Conservation (phyloP, 2,888 invertebrate species). For the Teinopalpus imperialis region DNA sequence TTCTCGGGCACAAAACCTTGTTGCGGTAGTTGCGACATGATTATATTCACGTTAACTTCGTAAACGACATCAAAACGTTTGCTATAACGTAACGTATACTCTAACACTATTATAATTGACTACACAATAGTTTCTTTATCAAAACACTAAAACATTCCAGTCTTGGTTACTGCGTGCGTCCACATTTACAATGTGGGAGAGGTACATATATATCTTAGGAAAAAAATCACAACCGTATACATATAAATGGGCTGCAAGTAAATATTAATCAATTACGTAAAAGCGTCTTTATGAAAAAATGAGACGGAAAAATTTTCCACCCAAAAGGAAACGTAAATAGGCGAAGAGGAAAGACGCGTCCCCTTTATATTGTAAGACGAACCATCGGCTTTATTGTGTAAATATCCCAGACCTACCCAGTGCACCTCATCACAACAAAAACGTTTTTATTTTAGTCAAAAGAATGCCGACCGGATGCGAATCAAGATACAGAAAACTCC, state of each 20-base stretch:
- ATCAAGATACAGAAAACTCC: too few species aligned
- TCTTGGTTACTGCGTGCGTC: constrained; percentile 31
- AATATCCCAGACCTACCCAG: constrained; percentile 5
- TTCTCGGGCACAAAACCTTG: constrained; percentile 72
- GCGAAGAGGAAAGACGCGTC: constrained; percentile 3
- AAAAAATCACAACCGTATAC: constrained; percentile 68
- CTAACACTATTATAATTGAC: constrained; percentile 30
- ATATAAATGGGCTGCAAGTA: constrained; percentile 41
- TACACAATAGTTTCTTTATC: constrained; percentile 52
- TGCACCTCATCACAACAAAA: constrained; percentile 16
- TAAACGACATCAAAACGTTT: constrained; percentile 53
- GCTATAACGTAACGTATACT: constrained; percentile 29
- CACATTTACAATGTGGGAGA: constrained; percentile 40
- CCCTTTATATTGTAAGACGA: constrained; percentile 1
- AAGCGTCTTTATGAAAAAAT: neutral
- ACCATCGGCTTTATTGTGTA: constrained; percentile 5
- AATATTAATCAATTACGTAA: constrained; percentile 18
- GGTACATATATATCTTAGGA: constrained; percentile 51
- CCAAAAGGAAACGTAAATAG: constrained; percentile 20
- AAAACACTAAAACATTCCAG: constrained; percentile 39
- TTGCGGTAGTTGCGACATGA: constrained; percentile 70
- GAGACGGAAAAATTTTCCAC: neutral
- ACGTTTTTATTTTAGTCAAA: neutral
- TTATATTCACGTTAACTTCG: constrained; percentile 33
- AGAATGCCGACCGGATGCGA: too few species aligned